Base-by-base conservation (phyloP, 1,140 invertebrate species). In the Tetramorium parvispinum region DNA sequence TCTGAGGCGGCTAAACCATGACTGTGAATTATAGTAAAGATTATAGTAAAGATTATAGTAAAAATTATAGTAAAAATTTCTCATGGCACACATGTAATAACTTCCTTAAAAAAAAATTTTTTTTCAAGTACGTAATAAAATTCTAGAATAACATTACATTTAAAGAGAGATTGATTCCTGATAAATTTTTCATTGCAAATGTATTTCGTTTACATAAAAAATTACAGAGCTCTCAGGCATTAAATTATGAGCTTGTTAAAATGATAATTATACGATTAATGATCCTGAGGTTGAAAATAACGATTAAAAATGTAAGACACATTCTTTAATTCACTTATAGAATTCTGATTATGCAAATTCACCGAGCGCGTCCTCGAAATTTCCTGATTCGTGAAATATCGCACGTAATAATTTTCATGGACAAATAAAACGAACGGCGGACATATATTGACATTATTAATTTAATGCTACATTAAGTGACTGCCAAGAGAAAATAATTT, bases 301-400 rank as follows among this genome's bases (percentile, higher is more conserved):
- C 6, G 32, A 5, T 43, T 65, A 40, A 53, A 79, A 51, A 65
- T 85, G 21, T 40, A 78, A 51, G 13, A 66, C 49, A 46, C 13
- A 27, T 7, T 37, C 32, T 27, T 51, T 77, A 51, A 68, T 43
- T 68, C 37, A 16, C 37, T 43, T 13, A 49, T 6, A 43, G 49
- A 81, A 85, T 85, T 85, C 24, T 75, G 21, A 85, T 61, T 76
- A n/a, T 85, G n/a, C 24, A 66, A 79, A 79, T 85, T 85, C 51
- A 81, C 37, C 59, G 3, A 65, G 32, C 18, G 51, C 75, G 13
- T 68, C 40, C 49, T 57, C 21, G 21, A 53, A 46, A 7, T 49
- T 24, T 43, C 57, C 32, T 27, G 57, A 53, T 27, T 85, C 43
- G 73, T 53, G 43, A 85, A 85, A 85, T 77, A 24, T 77, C 46